Evolutionary conservation across 2,797 vertebrate species (phyloP).

Genomic region (Luscinia luscinia): DNA sequence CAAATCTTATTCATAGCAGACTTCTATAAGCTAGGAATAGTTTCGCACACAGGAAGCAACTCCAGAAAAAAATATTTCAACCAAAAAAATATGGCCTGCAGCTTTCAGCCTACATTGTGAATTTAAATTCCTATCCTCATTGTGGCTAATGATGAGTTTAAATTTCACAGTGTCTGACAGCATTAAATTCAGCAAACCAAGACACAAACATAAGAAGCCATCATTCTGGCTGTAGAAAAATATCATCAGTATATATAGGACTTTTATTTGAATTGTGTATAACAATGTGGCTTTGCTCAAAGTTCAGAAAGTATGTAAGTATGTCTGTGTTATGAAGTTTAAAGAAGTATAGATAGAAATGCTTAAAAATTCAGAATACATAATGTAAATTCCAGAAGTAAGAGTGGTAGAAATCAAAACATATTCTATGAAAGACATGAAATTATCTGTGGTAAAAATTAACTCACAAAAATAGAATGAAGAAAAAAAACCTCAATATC

Average conservation of each 20-base stretch:
- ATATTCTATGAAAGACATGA: not conserved
- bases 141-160: conserved; percentile 31
- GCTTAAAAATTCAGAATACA: not conserved
- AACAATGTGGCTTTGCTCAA: not conserved
- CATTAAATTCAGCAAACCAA: conserved; percentile 17
- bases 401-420: not conserved
- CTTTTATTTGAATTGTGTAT: not conserved
- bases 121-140: conserved; percentile 18
- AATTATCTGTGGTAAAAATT: not conserved
- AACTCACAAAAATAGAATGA: not conserved
- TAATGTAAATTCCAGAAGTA: not conserved
- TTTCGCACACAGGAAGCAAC: not conserved
- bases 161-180: conserved; percentile 38
- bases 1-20: conserved; percentile 8
- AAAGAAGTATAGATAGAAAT: not conserved
- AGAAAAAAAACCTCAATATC: not conserved
- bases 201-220: not conserved
- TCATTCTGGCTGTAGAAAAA: conserved; percentile 7
- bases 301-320: not conserved
- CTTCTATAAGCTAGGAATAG: not conserved
- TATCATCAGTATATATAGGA: not conserved
- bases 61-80: not conserved
- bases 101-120: not conserved
- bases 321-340: not conserved
- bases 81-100: not conserved